A percentile compares a stretch with the other conserved stretches of the same genome.
phyloP scores from a whole-genome alignment of 92 coral and sea anemone species.

The Desmophyllum pertusum region DNA sequence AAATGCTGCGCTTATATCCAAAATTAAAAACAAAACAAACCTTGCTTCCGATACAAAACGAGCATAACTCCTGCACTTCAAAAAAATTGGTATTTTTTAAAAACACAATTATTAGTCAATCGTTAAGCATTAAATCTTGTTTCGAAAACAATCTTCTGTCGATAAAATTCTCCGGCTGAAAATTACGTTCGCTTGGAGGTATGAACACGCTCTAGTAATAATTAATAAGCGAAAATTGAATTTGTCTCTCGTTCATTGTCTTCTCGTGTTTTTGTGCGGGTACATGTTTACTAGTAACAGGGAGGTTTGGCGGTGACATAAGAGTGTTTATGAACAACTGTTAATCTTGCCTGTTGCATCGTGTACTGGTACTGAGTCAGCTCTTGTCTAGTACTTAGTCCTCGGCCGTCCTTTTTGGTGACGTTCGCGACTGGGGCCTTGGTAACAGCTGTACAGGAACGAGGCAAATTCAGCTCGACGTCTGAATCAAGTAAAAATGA shows the following conservation, averaged over 20 bases:
- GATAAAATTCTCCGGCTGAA: background rate
- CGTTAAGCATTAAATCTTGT: slow-evolving; percentile 20
- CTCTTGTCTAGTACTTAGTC: no score
- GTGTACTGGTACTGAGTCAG: no score
- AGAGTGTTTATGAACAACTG: background rate
- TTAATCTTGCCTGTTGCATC: no score
- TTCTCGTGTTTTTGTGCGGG: slow-evolving; percentile 6
- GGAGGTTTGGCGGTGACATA: background rate
- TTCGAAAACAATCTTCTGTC: slow-evolving; percentile 13
- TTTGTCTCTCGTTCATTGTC: slow-evolving; percentile 4
- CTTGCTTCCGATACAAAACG: background rate
- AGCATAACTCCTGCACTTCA: background rate
- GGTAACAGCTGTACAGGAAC: no score
- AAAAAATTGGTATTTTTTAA: background rate
- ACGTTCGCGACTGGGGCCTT: no score
- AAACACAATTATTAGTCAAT: background rate
- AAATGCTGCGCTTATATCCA: background rate
- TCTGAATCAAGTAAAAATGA: no score
- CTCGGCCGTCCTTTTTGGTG: no score
- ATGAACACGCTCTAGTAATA: slow-evolving; percentile 32
- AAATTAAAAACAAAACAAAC: background rate
- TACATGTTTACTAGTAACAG: slow-evolving; percentile 20
- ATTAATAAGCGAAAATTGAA: slow-evolving; percentile 15
- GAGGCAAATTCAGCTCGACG: no score
- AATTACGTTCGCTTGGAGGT: slow-evolving; percentile 45